phyloP scores from a whole-genome alignment of 2,113 vertebrate species.

The Pangasianodon gigas region DNA sequence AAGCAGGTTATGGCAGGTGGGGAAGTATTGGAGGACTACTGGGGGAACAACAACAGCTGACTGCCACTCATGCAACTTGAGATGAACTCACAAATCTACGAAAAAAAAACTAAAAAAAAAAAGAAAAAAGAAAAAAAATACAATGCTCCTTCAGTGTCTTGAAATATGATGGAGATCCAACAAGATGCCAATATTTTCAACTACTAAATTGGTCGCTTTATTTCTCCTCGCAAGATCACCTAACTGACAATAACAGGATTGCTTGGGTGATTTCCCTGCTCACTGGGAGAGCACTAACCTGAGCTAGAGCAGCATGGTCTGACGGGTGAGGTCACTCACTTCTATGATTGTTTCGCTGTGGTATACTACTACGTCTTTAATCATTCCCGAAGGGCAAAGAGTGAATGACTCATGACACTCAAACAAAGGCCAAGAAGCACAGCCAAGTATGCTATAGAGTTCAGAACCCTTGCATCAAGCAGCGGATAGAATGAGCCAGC shows the following conservation, averaged over 20 bases:
- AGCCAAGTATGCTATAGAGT: not conserved
- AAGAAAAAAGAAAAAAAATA: too few relatives aligned
- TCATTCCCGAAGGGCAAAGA: not conserved
- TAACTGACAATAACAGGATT: not conserved
- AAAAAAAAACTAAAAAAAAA: too few relatives aligned
- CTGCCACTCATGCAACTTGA: too few relatives aligned
- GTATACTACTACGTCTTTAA: not conserved
- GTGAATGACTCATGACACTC: not conserved
- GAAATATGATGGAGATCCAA: too few relatives aligned
- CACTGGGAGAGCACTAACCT: not conserved
- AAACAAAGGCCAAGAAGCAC: not conserved
- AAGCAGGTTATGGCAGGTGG: too few relatives aligned
- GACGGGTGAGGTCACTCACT: not conserved
- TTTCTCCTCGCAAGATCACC: too few relatives aligned
- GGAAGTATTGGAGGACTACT: too few relatives aligned
- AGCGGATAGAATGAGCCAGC: not conserved
- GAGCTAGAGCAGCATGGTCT: not conserved
- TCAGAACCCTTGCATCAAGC: not conserved
- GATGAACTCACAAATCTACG: too few relatives aligned
- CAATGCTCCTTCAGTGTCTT: too few relatives aligned
- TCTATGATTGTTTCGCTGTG: not conserved
- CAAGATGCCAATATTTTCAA: too few relatives aligned
- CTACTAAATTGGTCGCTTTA: too few relatives aligned
- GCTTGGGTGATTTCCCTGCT: not conserved
- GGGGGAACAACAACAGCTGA: too few relatives aligned